Conservation (phyloP, 2,797 vertebrate species). For the Sphaeramia orbicularis region DNA sequence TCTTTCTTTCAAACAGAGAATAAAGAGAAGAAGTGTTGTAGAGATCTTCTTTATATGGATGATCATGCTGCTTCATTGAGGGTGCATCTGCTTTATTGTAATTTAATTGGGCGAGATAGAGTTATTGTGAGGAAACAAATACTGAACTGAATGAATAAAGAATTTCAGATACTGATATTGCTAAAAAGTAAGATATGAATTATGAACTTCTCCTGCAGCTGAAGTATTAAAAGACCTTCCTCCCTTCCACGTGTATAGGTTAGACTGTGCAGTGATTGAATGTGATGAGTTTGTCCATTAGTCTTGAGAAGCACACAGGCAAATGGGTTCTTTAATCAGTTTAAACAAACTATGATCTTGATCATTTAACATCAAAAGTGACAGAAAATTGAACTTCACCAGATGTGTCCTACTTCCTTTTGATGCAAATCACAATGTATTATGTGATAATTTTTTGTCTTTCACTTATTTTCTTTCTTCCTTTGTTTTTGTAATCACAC, state of each 20-base stretch:
- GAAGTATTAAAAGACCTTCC: too few relatives aligned
- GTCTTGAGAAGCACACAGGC: slow-evolving; percentile 21
- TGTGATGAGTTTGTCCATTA: slow-evolving; percentile 38
- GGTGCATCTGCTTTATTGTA: too few relatives aligned
- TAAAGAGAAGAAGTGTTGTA: not conserved
- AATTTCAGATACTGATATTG: slow-evolving; percentile 11
- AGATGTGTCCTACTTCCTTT: slow-evolving; percentile 23
- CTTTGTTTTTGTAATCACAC: slow-evolving; percentile 9
- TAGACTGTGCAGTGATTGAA: slow-evolving; percentile 20
- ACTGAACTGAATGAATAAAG: slow-evolving; percentile 21
- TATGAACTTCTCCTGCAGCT: slow-evolving; percentile 1
- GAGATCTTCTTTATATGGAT: too few relatives aligned
- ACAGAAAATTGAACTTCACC: slow-evolving; percentile 35
- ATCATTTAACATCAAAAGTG: slow-evolving; percentile 26
- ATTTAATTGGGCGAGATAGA: too few relatives aligned
- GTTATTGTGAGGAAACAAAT: too few relatives aligned
- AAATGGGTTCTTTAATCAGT: slow-evolving; percentile 45
- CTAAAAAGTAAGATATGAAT: slow-evolving; percentile 7
- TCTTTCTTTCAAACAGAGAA: slow-evolving; percentile 24
- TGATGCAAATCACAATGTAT: not conserved
- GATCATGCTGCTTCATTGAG: too few relatives aligned
- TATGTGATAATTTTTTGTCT: not conserved
- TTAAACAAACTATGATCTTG: slow-evolving; percentile 46
- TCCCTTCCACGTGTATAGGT: not conserved
- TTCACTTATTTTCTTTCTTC: not conserved